Base-by-base conservation (phyloP, 2,888 invertebrate species). In the Calameuta filiformis region DNA sequence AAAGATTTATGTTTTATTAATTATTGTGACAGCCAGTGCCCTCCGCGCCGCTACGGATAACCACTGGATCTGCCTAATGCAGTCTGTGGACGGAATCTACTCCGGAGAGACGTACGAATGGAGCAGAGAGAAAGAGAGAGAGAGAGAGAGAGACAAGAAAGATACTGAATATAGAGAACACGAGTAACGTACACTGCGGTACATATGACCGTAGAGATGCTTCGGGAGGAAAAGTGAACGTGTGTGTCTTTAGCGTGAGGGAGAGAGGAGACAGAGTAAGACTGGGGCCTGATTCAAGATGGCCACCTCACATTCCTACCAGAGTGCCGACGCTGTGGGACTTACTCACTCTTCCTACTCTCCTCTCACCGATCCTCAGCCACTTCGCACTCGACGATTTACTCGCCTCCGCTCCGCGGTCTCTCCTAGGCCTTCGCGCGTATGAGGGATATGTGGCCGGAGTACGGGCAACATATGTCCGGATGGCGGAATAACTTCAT, bases 251-350 rank as follows among this genome's bases (percentile, higher is more conserved):
- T 33, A 15, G 79, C 74, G 77, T 78, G 79, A 80, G 83, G 80
- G 79, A 77, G 80, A 82, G 79, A 83, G 83, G 81, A 73, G 71
- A 76, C 77, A 79, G 80, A 85, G 85, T 83, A 85, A 83, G 85
- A 84, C 81, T 81, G 83, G 82, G 83, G 84, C 86, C 85, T 83
- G 82, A 80, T 77, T 85, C 89, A 90, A 90, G 89, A 90, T 90
- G 90, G 90, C 90, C 88, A 86, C 90, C 87, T 87, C 87, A 86
- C 89, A 90, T 90, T 90, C 90, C 90, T 88, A 82, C 86, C 80
- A 79, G 78, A 79, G n/a, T 35, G 73, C 83, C 76, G 69, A 69
- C 69, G 30, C 69, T 12, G 69, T 15, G 69, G 31, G 69, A 33
- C 31, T 33, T 33, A 30, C 69, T 69, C 76, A 73, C 77, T 81